These are phyloP conservation scores for Melanchra persicariae DNA, from an alignment of 2,888 invertebrate species.

Conservation along the genomic window DNA sequence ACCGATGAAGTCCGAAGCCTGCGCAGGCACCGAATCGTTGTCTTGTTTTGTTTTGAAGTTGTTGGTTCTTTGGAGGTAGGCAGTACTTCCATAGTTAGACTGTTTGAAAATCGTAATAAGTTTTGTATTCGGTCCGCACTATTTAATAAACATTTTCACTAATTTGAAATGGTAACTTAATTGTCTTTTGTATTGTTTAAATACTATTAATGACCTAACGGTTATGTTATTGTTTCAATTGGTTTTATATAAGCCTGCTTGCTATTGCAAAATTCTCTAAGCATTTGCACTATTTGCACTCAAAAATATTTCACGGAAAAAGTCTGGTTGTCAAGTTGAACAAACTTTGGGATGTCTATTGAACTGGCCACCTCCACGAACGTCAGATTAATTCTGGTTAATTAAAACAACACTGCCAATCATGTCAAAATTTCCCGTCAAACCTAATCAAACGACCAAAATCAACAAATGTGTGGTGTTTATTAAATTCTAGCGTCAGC, in stretches of 20 bases:
- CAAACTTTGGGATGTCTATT: conserved; percentile 3
- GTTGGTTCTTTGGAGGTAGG: background rate
- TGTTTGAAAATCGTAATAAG: conserved; percentile 2
- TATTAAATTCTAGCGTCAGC: conserved; percentile 48
- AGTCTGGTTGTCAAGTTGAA: background rate
- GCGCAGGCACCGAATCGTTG: conserved; percentile 43
- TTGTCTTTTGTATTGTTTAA: conserved; percentile 4
- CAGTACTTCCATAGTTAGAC: background rate
- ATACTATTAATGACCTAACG: background rate
- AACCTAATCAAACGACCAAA: conserved; percentile 57
- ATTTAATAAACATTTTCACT: conserved; percentile 28
- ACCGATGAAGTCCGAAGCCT: conserved; percentile 55
- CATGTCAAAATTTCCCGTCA: conserved; percentile 61
- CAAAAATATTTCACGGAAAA: background rate
- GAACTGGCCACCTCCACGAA: conserved; percentile 25
- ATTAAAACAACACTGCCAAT: conserved; percentile 38
- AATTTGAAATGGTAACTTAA: background rate
- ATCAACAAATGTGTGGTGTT: conserved; percentile 65
- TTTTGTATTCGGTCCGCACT: conserved; percentile 12
- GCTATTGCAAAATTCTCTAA: background rate
- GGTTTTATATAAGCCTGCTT: background rate
- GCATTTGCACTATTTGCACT: background rate
- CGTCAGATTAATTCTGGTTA: conserved; percentile 5
- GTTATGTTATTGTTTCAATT: conserved; percentile 2
- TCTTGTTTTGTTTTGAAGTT: conserved; percentile 45